A percentile compares a stretch with the other conserved stretches of the same genome.
Evolutionary conservation across 1,140 invertebrate genomes (phyloP).

Genomic region (Scaptodrosophila lebanonensis): DNA sequence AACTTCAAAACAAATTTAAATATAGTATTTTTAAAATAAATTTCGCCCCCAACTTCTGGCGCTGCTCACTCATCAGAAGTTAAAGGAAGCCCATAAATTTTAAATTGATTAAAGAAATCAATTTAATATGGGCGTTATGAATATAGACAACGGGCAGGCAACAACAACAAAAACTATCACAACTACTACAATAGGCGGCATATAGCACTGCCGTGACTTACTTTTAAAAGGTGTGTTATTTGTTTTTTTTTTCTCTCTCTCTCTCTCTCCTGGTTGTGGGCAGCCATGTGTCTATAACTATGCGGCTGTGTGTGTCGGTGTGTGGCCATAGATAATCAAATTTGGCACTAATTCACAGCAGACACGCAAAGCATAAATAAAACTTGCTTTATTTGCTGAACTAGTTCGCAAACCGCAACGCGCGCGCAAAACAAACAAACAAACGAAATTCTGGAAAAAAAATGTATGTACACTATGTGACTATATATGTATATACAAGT

Average conservation of each 20-base stretch:
- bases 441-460: conserved; percentile 2
- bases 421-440: conserved; percentile 32
- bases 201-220: conserved; percentile 45
- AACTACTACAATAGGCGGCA: conserved; percentile 17
- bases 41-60: not conserved
- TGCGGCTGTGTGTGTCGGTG: conserved; percentile 30
- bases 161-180: conserved; percentile 15
- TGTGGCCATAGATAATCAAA: conserved; percentile 70
- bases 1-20: too few species aligned
- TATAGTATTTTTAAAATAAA: too few species aligned
- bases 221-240: conserved; percentile 57
- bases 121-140: conserved; percentile 49
- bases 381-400: conserved; percentile 50
- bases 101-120: conserved; percentile 53
- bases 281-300: conserved; percentile 2
- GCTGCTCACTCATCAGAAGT: not conserved
- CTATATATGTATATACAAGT: too few species aligned
- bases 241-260: conserved; percentile 6
- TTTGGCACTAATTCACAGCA: conserved; percentile 74
- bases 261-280: not conserved
- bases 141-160: conserved; percentile 19
- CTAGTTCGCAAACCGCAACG: conserved; percentile 46
- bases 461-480: conserved; percentile 25
- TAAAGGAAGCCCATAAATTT: conserved; percentile 43
- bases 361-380: conserved; percentile 74